These are phyloP conservation scores for Mesaphorura yosii DNA, from an alignment of 1,140 invertebrate species.

Conservation along the genomic window DNA sequence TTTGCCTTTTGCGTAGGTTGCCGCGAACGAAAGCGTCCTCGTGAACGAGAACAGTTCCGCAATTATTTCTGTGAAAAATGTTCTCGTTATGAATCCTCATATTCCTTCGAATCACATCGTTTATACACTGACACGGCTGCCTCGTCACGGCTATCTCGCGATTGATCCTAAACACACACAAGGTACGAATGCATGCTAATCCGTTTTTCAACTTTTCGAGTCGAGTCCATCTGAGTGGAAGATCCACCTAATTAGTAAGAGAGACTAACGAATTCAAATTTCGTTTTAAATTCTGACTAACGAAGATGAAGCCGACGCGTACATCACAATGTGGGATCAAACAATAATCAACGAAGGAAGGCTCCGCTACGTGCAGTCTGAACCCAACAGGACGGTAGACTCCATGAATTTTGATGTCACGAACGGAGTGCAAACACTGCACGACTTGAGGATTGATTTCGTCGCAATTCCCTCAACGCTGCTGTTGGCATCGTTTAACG, in stretches of 20 bases:
- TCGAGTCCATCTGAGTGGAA: no score
- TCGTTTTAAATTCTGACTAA: no score
- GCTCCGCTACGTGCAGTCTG: constrained; percentile 39
- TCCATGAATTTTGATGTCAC: constrained; percentile 43
- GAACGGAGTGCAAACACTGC: constrained; percentile 40
- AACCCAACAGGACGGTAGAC: constrained; percentile 36
- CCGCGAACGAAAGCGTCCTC: constrained; percentile 34
- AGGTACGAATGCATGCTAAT: constrained; percentile 20
- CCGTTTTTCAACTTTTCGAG: not conserved
- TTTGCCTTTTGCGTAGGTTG: constrained; percentile 15
- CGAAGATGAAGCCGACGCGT: constrained; percentile 2
- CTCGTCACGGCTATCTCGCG: constrained; percentile 36
- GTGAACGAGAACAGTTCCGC: constrained; percentile 36
- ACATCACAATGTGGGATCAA: constrained; percentile 39
- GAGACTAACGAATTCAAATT: no score
- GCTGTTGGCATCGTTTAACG: constrained; percentile 33
- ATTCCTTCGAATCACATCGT: constrained; percentile 41
- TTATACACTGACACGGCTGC: constrained; percentile 37
- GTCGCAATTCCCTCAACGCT: constrained; percentile 39
- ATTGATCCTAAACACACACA: constrained; percentile 24
- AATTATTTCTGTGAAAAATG: constrained; percentile 33
- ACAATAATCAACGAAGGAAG: constrained; percentile 38
- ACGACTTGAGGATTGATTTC: constrained; percentile 36
- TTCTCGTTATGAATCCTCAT: constrained; percentile 39
- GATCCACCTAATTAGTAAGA: no score